Base-by-base conservation (phyloP, 2,797 vertebrate genomes). In the Amphiprion clarkii region DNA sequence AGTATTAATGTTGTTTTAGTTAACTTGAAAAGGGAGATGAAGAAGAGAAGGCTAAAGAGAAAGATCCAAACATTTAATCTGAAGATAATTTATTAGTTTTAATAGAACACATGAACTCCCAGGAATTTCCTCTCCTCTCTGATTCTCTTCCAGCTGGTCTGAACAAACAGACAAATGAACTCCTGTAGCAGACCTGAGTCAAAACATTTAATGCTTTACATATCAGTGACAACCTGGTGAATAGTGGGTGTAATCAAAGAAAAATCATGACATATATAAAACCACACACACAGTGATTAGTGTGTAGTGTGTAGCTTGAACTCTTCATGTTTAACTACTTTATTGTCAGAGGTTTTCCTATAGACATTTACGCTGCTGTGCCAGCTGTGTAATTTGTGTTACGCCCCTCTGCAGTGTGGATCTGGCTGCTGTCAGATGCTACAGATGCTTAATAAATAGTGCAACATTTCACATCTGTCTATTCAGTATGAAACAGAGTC, bases 1-100 rank as follows among this genome's bases (percentile, higher is more conserved):
- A n/a, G 39, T 11, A 33, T 63, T 27, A 49, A 58, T 74, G 53
- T 76, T 76, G 61, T 64, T 82, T 54, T 14, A 66, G 63, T 74
- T 53, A 36, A 73, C 56, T 77, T 55, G 25, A 61, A 78, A 44
- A 48, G 42, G 54, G 4, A 16, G 46, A 67, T 40, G 58, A 56
- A 36, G 11, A 21, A 44, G 16, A 49, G 39, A 25, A 11, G 40
- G 42, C n/a, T 14, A 1, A 59, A 57, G 27, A 48, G 36, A 63
- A 9, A 23, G 9, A 61, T 57, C 57, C n/a, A 54, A 33, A 48
- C 56, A 55, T 21, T 33, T 44, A 46, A 36, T 52, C 42, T 63
- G 39, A 63, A 53, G 23, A 74, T 67, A 33, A 71, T 81, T 76
- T 53, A 78, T 67, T 70, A 60, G 14, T 12, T 49, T 58, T 74